Conservation (phyloP, 2,888 invertebrate genomes). For the Allolobophora icterica region DNA sequence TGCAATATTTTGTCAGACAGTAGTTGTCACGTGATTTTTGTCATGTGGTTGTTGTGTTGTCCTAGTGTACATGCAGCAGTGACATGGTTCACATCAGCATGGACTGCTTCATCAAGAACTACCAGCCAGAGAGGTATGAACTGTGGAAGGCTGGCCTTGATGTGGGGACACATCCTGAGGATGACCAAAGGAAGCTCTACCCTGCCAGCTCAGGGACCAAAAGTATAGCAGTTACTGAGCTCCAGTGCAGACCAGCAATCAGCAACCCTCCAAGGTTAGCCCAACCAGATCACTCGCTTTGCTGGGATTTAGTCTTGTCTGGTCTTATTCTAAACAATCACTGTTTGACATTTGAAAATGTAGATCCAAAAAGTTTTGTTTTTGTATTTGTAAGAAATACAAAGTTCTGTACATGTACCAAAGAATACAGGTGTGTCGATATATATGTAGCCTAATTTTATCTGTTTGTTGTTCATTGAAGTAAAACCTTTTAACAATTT, state of each 20-base stretch:
- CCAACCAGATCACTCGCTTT: neutral
- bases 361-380: too few relatives aligned
- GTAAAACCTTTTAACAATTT: too few relatives aligned
- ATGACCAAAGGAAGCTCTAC: conserved; percentile 65
- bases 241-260: neutral
- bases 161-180: conserved; percentile 90
- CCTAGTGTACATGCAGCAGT: conserved; percentile 71
- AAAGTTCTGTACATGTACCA: too few relatives aligned
- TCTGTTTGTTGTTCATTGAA: too few relatives aligned
- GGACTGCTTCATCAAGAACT: conserved; percentile 90
- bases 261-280: neutral
- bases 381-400: too few relatives aligned
- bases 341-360: neutral
- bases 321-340: neutral
- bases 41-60: conserved; percentile 20
- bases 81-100: conserved; percentile 98
- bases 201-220: neutral
- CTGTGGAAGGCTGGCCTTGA: conserved; percentile 89
- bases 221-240: neutral
- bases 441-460: too few relatives aligned
- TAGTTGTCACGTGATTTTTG: neutral
- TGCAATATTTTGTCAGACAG: neutral
- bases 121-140: conserved; percentile 74
- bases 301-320: neutral
- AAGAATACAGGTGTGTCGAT: too few relatives aligned